A percentile compares a stretch with the other conserved stretches of the same genome.
Evolutionary conservation across 2,113 vertebrate genomes (phyloP).

Genomic region (Prolemur simus): DNA sequence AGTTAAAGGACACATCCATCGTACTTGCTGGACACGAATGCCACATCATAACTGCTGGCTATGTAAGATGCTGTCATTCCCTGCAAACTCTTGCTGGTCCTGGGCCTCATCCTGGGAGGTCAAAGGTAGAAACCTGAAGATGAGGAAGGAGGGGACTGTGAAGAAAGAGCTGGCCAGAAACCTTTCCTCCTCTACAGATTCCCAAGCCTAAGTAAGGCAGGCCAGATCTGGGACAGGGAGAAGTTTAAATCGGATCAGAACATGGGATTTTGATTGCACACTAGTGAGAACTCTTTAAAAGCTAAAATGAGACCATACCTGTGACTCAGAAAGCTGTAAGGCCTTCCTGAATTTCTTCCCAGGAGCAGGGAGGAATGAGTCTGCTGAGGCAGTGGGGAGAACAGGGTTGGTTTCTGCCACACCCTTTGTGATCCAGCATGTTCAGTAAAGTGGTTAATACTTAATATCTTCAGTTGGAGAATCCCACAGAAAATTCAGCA

Average conservation of each 20-base stretch:
- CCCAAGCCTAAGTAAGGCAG: neutral
- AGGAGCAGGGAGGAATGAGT: too few relatives aligned
- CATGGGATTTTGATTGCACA: neutral
- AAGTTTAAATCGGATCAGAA: neutral
- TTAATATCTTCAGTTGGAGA: neutral
- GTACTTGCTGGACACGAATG: too few relatives aligned
- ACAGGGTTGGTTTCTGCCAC: neutral
- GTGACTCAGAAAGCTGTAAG: neutral
- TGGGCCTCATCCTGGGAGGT: neutral
- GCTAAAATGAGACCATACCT: neutral
- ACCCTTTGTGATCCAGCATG: too few relatives aligned
- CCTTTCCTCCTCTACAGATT: neutral
- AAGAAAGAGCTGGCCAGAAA: neutral
- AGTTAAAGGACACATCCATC: neutral
- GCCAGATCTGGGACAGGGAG: neutral
- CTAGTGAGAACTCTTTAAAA: neutral
- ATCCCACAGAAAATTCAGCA: neutral
- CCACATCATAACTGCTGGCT: neutral
- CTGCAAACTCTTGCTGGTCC: neutral
- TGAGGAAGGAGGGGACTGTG: neutral
- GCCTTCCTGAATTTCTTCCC: neutral
- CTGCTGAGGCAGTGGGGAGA: neutral
- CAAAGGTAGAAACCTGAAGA: neutral
- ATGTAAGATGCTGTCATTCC: rapidly evolving
- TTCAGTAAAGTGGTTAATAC: too few relatives aligned